Evolutionary conservation across 2,113 vertebrate species (phyloP), one percentile per base, ranked within the genome.

Genomic region (Paradisaea rubra): DNA sequence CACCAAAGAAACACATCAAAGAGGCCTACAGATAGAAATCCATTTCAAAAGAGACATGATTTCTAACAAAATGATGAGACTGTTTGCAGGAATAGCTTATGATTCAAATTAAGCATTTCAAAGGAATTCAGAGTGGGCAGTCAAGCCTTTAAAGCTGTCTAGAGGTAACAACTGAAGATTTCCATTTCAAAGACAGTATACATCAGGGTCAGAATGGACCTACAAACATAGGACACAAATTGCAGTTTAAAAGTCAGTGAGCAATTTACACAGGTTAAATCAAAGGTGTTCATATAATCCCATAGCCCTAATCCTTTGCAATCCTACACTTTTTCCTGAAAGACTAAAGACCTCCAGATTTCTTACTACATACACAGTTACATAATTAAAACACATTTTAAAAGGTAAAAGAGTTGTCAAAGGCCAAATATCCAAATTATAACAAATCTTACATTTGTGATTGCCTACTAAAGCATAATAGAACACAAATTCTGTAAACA

Each of bases 101-200:
- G 50, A 89, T 94, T 91, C 76, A 94, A 93, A 87, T 94, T 88
- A 96, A 96, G 37, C 37, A 92, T 94, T 96, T 88, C 72, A 85
- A 94, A 89, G 65, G 74, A 96, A 92, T 92, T 81, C 60, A 60
- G 24, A 85, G 16, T 66, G 42, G 69, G 31, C 73, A 93, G 81
- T 77, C 65, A 87, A 87, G 37, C 27, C 37, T 94, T 95, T 74
- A 68, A 84, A 93, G 47, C 53, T 91, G 22, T 44, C 56, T 88
- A 76, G 65, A 77, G 42, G 68, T 92, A 94, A 91, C 50, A 80
- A 94, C 45, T 89, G 61, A 88, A 86, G 80, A 95, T 97, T 97
- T 93, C 54, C 31, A 93, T 87, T 95, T 97, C 64, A 96, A 86
- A 93, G 68, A 85, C 33, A 37, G 57, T 81, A 53, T 27, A 35